Evolutionary conservation across 2,888 invertebrate genomes (phyloP), one percentile per base, ranked within the genome.

Genomic region (Sericinus montela): DNA sequence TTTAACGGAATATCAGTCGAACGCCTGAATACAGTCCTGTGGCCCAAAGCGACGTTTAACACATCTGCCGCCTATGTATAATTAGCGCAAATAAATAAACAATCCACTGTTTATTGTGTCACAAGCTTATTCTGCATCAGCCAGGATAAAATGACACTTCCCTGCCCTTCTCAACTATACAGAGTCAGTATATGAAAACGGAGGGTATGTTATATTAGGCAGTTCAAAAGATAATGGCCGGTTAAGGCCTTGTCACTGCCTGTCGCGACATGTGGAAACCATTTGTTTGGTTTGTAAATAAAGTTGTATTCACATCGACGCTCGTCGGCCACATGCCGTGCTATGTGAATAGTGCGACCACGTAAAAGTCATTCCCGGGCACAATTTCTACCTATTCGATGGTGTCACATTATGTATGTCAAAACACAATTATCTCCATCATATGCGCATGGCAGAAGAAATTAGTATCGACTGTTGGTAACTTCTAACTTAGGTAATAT

Each of bases 241-340:
- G 43, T 29, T 40, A 50, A 69, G 80, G 55, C 84, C 85, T 85
- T 87, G 86, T 87, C 86, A 83, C 62, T 83, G 72, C 55, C 63
- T 69, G 74, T 68, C 76, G 74, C 80, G 80, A 75, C 86, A 87
- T 87, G 74, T 87, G 86, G 73, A 63, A 61, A 60, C 69, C 84
- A 82, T 81, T 87, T 83, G 85, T 81, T 75, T 77, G 74, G 69
- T 69, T 55, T 69, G 69, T 84, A 83, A 83, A 84, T 85, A 85
- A 78, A 80, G 79, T 56, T 60, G 70, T 69, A 67, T 71, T 68
- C 69, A 73, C 69, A 67, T 64, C 68, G 62, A 39, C 36, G 43
- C 42, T 45, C 47, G 62, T 56, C 59, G 48, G 56, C 76, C 83
- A 83, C 73, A 83, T 83, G 83, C 60, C 60, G 63, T 59, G 50